These are phyloP conservation scores for Odontomachus brunneus DNA, from an alignment of 1,140 invertebrate species.

Conservation along the genomic window DNA sequence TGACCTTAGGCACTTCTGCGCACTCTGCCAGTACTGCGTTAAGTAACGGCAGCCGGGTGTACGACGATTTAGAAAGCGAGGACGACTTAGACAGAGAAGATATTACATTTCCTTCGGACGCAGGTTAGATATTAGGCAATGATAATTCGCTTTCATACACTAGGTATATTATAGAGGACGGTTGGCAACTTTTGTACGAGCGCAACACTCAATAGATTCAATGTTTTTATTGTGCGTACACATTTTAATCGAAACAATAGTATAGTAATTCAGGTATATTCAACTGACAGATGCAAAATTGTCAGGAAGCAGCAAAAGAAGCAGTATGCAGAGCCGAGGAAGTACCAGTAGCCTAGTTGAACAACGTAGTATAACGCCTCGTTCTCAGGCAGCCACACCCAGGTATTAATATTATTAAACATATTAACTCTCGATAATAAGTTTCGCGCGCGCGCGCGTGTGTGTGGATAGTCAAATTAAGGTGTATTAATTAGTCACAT, in stretches of 20 bases:
- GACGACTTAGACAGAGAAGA: constrained; percentile 95
- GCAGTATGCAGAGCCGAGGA: constrained; percentile 95
- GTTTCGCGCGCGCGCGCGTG: too few relatives aligned
- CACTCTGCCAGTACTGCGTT: constrained; percentile 84
- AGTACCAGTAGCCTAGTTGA: constrained; percentile 94
- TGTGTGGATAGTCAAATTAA: background rate
- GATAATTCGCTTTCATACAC: background rate
- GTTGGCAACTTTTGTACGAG: too few relatives aligned
- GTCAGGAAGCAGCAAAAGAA: constrained; percentile 93
- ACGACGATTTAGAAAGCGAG: constrained; percentile 95
- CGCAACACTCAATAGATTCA: too few relatives aligned
- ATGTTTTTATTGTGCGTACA: background rate
- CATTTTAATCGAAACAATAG: constrained; percentile 32
- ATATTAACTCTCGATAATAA: constrained; percentile 24
- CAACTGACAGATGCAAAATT: constrained; percentile 85
- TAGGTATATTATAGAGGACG: background rate
- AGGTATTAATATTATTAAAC: constrained; percentile 85
- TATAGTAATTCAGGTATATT: constrained; percentile 66
- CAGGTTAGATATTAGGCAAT: constrained; percentile 85
- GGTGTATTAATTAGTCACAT: background rate
- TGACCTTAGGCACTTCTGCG: constrained; percentile 84
- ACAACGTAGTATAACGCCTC: constrained; percentile 92
- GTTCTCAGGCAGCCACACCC: constrained; percentile 95
- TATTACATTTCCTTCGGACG: constrained; percentile 92
- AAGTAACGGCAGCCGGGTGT: constrained; percentile 88